Percentiles rank a stretch among this genome's conserved stretches.
Evolutionary conservation across 2,888 invertebrate species (phyloP).

Genomic region (Trichacis sp.): DNA sequence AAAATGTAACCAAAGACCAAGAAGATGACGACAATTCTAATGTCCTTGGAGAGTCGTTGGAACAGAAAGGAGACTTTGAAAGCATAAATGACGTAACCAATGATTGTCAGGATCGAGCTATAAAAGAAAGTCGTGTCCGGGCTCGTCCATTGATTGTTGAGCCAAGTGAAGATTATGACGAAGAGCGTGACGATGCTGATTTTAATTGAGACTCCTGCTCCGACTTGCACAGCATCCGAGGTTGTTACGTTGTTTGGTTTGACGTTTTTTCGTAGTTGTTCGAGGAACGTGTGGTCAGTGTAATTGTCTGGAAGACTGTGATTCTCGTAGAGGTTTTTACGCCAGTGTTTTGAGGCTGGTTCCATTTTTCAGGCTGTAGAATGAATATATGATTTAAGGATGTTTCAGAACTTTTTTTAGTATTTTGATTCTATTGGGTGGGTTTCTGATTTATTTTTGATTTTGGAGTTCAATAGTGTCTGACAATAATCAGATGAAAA

Average conservation of each 20-base stretch:
- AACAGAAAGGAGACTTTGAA: slow-evolving; percentile 48
- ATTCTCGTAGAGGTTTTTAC: slow-evolving; percentile 90
- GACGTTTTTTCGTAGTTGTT: slow-evolving; percentile 86
- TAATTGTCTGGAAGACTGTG: slow-evolving; percentile 92
- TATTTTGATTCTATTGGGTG: no score
- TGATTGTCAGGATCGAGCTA: slow-evolving; percentile 72
- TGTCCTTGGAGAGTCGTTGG: slow-evolving; percentile 71
- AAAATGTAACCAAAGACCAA: slow-evolving; percentile 88
- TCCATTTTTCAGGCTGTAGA: slow-evolving; percentile 8
- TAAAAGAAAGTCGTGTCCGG: slow-evolving; percentile 76
- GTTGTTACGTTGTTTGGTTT: slow-evolving; percentile 81
- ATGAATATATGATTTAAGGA: no score
- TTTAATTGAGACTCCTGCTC: slow-evolving; percentile 84
- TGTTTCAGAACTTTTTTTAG: no score
- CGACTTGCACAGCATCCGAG: slow-evolving; percentile 79
- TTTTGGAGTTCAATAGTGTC: no score
- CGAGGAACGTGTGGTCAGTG: slow-evolving; percentile 87
- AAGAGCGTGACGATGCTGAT: slow-evolving; percentile 83
- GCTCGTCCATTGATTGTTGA: slow-evolving; percentile 78
- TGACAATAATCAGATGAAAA: no score
- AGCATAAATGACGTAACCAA: slow-evolving; percentile 76
- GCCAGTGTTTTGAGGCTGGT: slow-evolving; percentile 31
- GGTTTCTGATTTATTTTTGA: no score
- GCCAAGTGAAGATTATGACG: slow-evolving; percentile 78
- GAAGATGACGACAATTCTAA: slow-evolving; percentile 85